A percentile compares a stretch with the other conserved stretches of the same genome.
phyloP scores from a whole-genome alignment of 2,797 vertebrate species.

The Linurgus olivaceus region DNA sequence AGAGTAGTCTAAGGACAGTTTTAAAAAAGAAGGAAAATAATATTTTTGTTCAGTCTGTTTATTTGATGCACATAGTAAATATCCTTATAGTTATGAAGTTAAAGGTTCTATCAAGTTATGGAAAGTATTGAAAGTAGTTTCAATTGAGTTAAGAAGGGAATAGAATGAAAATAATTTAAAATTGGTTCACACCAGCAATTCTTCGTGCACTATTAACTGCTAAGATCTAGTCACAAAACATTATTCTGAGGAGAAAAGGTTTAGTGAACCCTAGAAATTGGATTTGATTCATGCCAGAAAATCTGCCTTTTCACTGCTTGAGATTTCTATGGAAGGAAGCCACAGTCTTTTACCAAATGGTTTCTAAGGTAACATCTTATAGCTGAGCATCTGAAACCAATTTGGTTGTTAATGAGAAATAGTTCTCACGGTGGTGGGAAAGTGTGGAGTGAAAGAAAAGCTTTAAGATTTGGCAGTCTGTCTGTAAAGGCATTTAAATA shows the following conservation, averaged over 20 bases:
- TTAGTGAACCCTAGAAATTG: slow-evolving; percentile 89
- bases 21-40: neutral
- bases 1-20: neutral
- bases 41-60: neutral
- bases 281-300: slow-evolving; percentile 86
- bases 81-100: neutral
- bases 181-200: slow-evolving; percentile 78
- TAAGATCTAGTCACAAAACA: slow-evolving; percentile 82
- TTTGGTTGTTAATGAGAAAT: slow-evolving; percentile 87
- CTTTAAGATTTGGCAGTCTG: slow-evolving; percentile 71
- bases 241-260: slow-evolving; percentile 83
- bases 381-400: slow-evolving; percentile 87
- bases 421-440: slow-evolving; percentile 86
- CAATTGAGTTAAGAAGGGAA: slow-evolving; percentile 54
- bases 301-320: slow-evolving; percentile 83
- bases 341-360: slow-evolving; percentile 80
- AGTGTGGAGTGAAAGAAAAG: slow-evolving; percentile 78
- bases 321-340: slow-evolving; percentile 83
- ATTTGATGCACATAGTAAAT: neutral
- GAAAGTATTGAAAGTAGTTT: slow-evolving; percentile 56
- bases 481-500: slow-evolving; percentile 67
- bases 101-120: slow-evolving; percentile 50
- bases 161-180: slow-evolving; percentile 72
- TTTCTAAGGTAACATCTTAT: slow-evolving; percentile 86
- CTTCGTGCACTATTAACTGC: slow-evolving; percentile 76